Evolutionary conservation across 1,140 invertebrate genomes (phyloP), one percentile per base, ranked within the genome.

Genomic region (Caligus rogercresseyi): DNA sequence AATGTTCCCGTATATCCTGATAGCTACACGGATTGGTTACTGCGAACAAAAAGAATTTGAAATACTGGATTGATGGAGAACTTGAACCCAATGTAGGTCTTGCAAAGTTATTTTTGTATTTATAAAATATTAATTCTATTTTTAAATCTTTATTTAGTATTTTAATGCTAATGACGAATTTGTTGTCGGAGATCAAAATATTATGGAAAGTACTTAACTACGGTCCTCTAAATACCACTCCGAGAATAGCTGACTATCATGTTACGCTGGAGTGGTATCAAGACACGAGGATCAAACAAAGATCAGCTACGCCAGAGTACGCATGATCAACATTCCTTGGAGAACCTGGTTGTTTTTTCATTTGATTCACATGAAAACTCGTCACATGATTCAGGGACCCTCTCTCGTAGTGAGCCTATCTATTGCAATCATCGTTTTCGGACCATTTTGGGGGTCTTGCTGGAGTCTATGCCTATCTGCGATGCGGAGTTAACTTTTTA

Each of bases 51-150:
- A 76, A 79, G 66, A 81, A 78, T 14, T 68, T 82, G 3, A 79
- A 80, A 15, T 89, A 86, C 70, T 91, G 91, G 67, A 81, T 89
- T 25, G 79, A 87, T 18, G 88, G 82, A 1, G 82, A 87, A 72
- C 74, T 91, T 61, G 75, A 78, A 54, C 76, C 76, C 15, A 71
- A 76, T 31, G 65, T 64, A 43, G 31, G 31, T 43, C n/a, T 43
- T 43, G 31, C 7, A 11, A 43, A n/a, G 7, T 11, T 43, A 43
- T 43, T n/a, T 11, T 43, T 7, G n/a, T 43, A 43, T 43, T n/a
- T n/a, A 43, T 43, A 43, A 43, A 43, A 43, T 67, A 43, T 7
- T 43, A 43, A 43, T 43, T 11, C n/a, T 43, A 43, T 11, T 43
- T 11, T 11, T 43, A 43, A 11, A 11, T 43, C 7, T 11, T 43